Evolutionary conservation across 2,888 invertebrate genomes (phyloP), one percentile per base, ranked within the genome.

Genomic region (Cephus spinipes): DNA sequence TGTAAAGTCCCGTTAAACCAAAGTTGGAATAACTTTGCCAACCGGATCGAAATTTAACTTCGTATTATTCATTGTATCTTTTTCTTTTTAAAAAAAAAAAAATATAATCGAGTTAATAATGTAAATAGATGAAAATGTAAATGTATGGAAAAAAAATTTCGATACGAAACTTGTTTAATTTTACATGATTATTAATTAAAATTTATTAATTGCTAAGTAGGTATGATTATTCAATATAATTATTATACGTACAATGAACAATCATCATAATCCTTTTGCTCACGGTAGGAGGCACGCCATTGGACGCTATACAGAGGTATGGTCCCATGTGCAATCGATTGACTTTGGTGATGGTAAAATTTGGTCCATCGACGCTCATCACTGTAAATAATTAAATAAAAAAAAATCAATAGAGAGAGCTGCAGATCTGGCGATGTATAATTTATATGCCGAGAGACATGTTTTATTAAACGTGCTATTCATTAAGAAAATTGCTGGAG

Each of bases 281-380:
- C 81, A 93, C 92, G 12, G 92, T 91, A 0, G 93, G 93, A 4
- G 93, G 93, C 74, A 93, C 91, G 1, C 92, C 92, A 81, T 93
- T 93, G 76, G 92, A 92, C n/a, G 93, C 93, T 79, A 92, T 92
- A 85, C 92, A 92, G 76, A 92, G 88, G 81, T 92, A 92, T 33
- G 91, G 89, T 30, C 92, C 93, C 93, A 93, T 93, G 82, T 93
- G 92, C 69, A 92, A 89, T 76, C 93, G 90, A 83, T 92, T 92
- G 68, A 93, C 91, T 82, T 90, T 89, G 34, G 89, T 89, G 73
- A 92, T 89, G 83, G 89, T 91, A 82, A 91, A 89, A 55, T 85
- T 84, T 69, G 95, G 93, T 0, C 96, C 96, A 84, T 95, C 95
- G 68, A 94, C 92, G 84, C 93, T 95, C 75, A 93, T 89, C 80